A percentile compares a stretch with the other conserved stretches of the same genome.
Conservation (phyloP, 2,113 vertebrate species). For the Todiramphus saurophagus region DNA sequence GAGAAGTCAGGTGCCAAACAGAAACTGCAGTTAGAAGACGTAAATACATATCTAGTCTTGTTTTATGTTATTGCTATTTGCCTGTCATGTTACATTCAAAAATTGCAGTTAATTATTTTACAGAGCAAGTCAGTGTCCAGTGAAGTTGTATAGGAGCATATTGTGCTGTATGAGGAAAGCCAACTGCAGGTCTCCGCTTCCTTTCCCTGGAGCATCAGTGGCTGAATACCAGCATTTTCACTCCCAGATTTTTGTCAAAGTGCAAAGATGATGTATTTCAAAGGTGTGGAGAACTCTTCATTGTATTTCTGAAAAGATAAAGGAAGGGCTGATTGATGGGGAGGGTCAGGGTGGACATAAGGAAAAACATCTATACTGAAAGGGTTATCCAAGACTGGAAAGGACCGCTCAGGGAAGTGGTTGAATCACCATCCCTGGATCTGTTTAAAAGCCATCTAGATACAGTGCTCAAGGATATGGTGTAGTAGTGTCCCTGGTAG, state of each 20-base stretch:
- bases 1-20: background rate
- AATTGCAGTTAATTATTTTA: background rate
- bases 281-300: background rate
- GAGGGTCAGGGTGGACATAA: no score
- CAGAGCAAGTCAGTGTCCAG: background rate
- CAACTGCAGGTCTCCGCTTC: background rate
- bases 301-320: background rate
- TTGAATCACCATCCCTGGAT: no score
- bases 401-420: no score
- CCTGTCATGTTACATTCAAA: background rate
- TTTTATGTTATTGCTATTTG: background rate
- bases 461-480: no score
- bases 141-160: background rate
- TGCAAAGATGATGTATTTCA: background rate
- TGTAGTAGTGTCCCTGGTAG: no score
- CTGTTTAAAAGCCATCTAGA: no score
- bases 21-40: background rate
- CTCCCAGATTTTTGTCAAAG: background rate
- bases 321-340: background rate
- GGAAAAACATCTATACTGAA: no score
- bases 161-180: background rate
- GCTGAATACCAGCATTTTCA: background rate
- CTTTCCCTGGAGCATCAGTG: background rate
- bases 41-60: background rate
- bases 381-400: no score